Base-by-base conservation (phyloP, 2,888 invertebrate species). In the Drosophila maculinotata region DNA sequence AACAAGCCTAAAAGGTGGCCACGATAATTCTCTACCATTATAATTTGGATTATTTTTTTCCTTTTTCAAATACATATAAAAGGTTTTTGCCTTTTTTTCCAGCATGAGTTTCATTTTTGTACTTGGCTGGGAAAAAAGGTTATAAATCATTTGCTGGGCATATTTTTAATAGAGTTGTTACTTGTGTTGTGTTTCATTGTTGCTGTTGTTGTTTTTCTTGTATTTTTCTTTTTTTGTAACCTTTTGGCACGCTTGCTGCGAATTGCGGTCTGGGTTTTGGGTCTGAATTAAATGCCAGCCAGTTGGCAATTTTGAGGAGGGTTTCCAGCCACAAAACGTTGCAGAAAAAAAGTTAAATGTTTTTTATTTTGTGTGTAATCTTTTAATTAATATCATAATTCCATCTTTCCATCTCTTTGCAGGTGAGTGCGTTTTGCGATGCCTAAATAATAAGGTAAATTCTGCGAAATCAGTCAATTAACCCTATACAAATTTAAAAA, bases 141-240 rank as follows among this genome's bases (percentile, higher is more conserved):
- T 79, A 79, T 87, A 84, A 87, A 87, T 83, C 87, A 83, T 83
- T 75, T 47, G 62, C 39, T 49, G 76, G 77, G 63, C 76, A 87
- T 72, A 85, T 85, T 87, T 84, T 83, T 87, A 85, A 83, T 83
- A 85, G 87, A 83, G 82, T 75, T 87, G 82, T 82, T 72, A 71
- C 67, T 68, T 44, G 38, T 78, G 58, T 68, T 44, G 38, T 78
- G 58, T 71, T 73, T 44, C 30, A 38, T 56, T 62, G 30, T 45
- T 39, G 49, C 44, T 62, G 17, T 35, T 36, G 17, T 38, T 41
- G 38, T 54, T 49, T 7, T 35, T 54, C 3, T 8, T 26, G 38
- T 36, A 9, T 53, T 26, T 26, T 25, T 14, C 26, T 25, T 10
- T 53, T 14, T 33, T 54, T 15, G 25, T 25, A 48, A 48, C 49